Base-by-base conservation (phyloP, 2,888 invertebrate species). In the Crematogaster levior region DNA sequence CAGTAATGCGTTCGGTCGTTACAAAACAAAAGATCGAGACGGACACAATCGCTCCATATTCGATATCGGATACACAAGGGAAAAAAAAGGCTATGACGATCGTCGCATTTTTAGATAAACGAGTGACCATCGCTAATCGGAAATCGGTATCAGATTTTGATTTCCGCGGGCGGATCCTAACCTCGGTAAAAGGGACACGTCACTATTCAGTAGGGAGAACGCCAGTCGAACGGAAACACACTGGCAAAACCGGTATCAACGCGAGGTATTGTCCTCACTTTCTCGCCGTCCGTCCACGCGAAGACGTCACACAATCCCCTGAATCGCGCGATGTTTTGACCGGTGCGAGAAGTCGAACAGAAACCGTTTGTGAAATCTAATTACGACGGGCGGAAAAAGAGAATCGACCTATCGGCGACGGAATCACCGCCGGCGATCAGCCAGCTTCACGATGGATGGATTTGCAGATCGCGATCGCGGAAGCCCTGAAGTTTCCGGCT, bases 191-290 rank as follows among this genome's bases (percentile, higher is more conserved):
- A 34, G 21, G 34, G 34, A 40, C 12, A 6, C 24, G 18, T 24
- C 65, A 1, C 58, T 46, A 73, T 30, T 18, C 30, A 37, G 34
- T 18, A 15, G 34, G 15, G 15, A 53, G 46, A n/a, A n/a, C 34
- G 48, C 46, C 48, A 46, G 65, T 18, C 21, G 30, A 46, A 3
- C 18, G 74, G 74, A n/a, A 74, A 24, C 9, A 34, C 12, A 34
- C 74, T 43, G 74, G 34, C 12, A 10, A 51, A 27, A 51, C 68
- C 68, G 48, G 68, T 75, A 75, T 18, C 7, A 5, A 3, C 60
- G 63, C 7, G 21, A 12, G 18, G 21, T n/a, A n/a, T n/a, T n/a
- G n/a, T n/a, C n/a, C n/a, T n/a, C n/a, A n/a, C n/a, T n/a, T n/a
- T n/a, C n/a, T n/a, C n/a, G n/a, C n/a, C n/a, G n/a, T n/a, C n/a